Percentiles rank a stretch among this genome's conserved stretches.
Conservation (phyloP, 2,797 vertebrate species). For the Phoebastria nigripes region DNA sequence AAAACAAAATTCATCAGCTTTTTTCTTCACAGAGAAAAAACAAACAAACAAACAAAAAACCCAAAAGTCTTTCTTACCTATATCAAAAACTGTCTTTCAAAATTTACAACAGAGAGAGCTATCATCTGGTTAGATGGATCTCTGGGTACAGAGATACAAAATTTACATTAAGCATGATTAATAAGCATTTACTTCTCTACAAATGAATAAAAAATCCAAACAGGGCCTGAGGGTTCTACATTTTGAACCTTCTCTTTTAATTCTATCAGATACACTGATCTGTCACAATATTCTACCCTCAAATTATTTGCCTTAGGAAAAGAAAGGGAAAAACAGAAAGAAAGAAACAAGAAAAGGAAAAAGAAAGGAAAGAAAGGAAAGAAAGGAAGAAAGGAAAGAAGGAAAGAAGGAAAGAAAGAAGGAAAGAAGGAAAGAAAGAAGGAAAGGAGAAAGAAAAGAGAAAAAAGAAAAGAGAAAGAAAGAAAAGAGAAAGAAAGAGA, state of each 20-base stretch:
- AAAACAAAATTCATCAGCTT: background rate
- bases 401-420: too few species aligned
- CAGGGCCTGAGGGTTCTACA: accelerated
- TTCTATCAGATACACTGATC: background rate
- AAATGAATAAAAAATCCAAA: background rate
- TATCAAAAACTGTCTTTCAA: background rate
- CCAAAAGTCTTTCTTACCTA: background rate
- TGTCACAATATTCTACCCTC: background rate
- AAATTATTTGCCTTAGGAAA: background rate
- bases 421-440: too few species aligned
- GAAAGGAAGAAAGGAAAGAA: too few species aligned
- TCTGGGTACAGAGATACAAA: background rate
- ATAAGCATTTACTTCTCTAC: background rate
- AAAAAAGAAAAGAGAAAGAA: accelerated
- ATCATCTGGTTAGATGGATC: background rate
- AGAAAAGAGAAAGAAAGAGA: too few species aligned
- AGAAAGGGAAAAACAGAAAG: background rate
- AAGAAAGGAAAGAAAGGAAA: too few species aligned
- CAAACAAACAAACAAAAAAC: background rate
- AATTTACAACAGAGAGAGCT: background rate
- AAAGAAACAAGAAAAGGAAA: background rate
- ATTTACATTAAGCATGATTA: background rate
- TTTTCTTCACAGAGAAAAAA: background rate
- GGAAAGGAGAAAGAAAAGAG: too few species aligned
- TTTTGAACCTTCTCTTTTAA: background rate